A percentile compares a stretch with the other conserved stretches of the same genome.
Evolutionary conservation across 2,113 vertebrate species (phyloP).

Genomic region (Urocolius indicus): DNA sequence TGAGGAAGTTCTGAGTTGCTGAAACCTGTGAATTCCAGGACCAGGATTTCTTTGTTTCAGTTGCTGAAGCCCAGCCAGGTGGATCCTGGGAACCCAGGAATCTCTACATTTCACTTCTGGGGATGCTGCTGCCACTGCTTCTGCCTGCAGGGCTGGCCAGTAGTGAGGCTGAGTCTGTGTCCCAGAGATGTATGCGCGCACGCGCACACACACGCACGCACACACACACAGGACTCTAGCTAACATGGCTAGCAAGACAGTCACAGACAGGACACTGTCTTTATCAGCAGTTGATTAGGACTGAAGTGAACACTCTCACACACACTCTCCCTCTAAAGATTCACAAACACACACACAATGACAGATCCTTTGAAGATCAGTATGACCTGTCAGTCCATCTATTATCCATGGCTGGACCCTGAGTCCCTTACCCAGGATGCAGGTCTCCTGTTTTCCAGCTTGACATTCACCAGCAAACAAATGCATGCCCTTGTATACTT

Average conservation of each 20-base stretch:
- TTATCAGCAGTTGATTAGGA: not conserved
- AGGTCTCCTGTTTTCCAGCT: not conserved
- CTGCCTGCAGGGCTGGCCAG: not conserved
- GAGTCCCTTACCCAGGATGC: not conserved
- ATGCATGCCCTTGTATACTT: not conserved
- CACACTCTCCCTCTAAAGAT: not conserved
- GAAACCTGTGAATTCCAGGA: not conserved
- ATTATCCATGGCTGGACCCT: not conserved
- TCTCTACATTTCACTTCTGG: not conserved
- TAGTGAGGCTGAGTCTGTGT: not conserved
- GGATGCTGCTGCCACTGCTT: not conserved
- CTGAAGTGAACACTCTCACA: not conserved
- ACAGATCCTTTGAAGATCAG: not conserved
- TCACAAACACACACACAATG: not conserved
- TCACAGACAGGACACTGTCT: not conserved
- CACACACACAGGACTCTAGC: not conserved
- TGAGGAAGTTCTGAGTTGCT: not conserved
- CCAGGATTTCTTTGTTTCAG: not conserved
- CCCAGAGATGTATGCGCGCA: not conserved
- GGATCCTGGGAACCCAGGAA: not conserved
- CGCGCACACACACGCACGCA: accelerated
- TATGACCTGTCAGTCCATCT: not conserved
- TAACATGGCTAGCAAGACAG: not conserved
- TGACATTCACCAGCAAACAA: not conserved
- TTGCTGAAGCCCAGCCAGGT: not conserved